Percentiles rank a stretch among this genome's conserved stretches.
phyloP scores from a whole-genome alignment of 2,113 vertebrate species.

The Daubentonia madagascariensis region DNA sequence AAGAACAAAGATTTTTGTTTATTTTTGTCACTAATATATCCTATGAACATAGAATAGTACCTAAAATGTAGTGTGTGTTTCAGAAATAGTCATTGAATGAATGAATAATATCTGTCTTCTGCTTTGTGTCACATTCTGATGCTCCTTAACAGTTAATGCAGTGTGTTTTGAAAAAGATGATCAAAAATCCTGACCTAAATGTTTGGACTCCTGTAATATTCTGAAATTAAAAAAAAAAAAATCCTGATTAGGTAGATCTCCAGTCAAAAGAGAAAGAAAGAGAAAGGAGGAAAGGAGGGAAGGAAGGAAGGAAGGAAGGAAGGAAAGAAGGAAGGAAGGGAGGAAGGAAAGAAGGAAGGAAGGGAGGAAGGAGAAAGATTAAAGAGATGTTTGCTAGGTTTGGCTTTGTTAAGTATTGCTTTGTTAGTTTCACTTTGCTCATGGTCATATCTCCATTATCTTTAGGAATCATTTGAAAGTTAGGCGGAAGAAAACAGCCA shows the following conservation, averaged over 20 bases:
- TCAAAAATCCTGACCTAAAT: background rate
- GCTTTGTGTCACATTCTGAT: background rate
- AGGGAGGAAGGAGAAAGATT: fast-evolving
- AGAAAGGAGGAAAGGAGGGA: too few species aligned
- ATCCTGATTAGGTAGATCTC: background rate
- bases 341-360: fast-evolving
- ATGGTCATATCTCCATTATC: background rate
- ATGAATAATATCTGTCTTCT: background rate
- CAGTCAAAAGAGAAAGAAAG: background rate
- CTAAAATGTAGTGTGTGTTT: background rate
- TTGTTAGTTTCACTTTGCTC: background rate
- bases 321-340: fast-evolving
- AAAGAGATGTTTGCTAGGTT: background rate
- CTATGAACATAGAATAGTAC: background rate
- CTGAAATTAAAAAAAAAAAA: too few species aligned
- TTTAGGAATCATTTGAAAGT: background rate
- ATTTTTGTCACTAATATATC: background rate
- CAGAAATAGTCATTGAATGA: background rate
- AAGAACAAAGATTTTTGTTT: background rate
- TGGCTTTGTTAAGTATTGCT: background rate
- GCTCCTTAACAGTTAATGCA: background rate
- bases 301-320: background rate
- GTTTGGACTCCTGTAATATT: too few species aligned
- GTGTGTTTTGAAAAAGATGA: background rate
- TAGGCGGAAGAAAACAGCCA: background rate